Percentiles rank a stretch among this genome's conserved stretches.
Conservation (phyloP, 2,797 vertebrate genomes). For the Coreius guichenoti region DNA sequence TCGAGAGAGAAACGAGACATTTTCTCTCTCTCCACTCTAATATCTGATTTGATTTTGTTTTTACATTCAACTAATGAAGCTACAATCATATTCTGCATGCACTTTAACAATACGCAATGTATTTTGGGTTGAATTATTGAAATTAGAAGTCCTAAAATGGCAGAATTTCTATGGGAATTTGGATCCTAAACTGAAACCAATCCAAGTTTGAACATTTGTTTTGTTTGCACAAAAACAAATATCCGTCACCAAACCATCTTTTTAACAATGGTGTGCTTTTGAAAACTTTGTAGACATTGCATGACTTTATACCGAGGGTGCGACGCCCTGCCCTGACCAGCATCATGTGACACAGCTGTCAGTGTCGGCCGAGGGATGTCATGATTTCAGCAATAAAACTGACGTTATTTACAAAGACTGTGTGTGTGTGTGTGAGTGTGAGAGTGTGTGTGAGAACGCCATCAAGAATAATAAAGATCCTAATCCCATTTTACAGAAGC, state of each 20-base stretch:
- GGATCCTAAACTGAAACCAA: not conserved
- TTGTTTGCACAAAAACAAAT: not conserved
- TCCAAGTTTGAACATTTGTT: not conserved
- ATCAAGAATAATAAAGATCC: too few species aligned
- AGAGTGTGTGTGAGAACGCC: not conserved
- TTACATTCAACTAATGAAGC: not conserved
- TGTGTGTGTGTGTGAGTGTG: not conserved
- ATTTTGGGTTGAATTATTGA: not conserved
- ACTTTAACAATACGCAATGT: conserved; percentile 11
- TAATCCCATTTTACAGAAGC: too few species aligned
- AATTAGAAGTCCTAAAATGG: not conserved
- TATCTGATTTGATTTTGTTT: too few species aligned
- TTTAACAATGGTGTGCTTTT: conserved; percentile 13
- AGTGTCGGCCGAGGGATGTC: not conserved
- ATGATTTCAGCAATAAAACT: conserved; percentile 42
- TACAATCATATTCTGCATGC: conserved; percentile 21
- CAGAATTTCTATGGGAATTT: not conserved
- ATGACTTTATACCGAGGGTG: conserved; percentile 16
- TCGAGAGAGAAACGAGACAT: too few species aligned
- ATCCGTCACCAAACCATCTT: not conserved
- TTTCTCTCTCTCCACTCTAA: too few species aligned
- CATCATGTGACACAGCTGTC: not conserved
- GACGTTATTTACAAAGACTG: not conserved
- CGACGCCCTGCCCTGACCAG: not conserved
- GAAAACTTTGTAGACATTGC: conserved; percentile 26